These are phyloP conservation scores for Philonicus albiceps DNA, from an alignment of 2,888 invertebrate genomes.

Conservation along the genomic window DNA sequence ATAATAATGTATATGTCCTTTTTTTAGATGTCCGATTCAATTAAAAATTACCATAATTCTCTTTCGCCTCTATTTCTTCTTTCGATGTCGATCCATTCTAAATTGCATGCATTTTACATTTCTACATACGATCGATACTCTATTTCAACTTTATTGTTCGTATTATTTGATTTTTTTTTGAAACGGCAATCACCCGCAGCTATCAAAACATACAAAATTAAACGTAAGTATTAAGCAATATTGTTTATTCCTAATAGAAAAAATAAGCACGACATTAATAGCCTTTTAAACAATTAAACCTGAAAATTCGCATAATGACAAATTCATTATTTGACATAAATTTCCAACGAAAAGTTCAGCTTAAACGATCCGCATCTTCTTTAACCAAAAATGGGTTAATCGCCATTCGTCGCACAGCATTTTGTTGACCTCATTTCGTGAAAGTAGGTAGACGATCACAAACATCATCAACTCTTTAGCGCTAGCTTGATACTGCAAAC, in stretches of 20 bases:
- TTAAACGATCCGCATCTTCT: not conserved
- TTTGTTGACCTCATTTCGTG: not conserved
- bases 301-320: not conserved
- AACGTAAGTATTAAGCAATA: not conserved
- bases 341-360: not conserved
- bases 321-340: not conserved
- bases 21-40: no score
- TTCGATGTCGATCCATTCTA: no score
- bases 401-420: not conserved
- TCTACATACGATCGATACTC: no score
- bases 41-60: no score
- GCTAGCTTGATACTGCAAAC: not conserved
- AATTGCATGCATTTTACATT: no score
- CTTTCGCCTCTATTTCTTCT: no score
- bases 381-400: not conserved
- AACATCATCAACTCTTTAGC: not conserved
- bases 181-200: not conserved
- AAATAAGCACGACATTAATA: not conserved
- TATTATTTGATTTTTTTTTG: no score
- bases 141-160: no score
- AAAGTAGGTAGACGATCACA: not conserved
- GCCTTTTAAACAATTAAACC: not conserved
- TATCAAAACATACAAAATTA: not conserved
- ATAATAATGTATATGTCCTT: no score
- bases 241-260: not conserved